Evolutionary conservation across 2,888 invertebrate species (phyloP).

Genomic region (Thymelicus sylvestris): DNA sequence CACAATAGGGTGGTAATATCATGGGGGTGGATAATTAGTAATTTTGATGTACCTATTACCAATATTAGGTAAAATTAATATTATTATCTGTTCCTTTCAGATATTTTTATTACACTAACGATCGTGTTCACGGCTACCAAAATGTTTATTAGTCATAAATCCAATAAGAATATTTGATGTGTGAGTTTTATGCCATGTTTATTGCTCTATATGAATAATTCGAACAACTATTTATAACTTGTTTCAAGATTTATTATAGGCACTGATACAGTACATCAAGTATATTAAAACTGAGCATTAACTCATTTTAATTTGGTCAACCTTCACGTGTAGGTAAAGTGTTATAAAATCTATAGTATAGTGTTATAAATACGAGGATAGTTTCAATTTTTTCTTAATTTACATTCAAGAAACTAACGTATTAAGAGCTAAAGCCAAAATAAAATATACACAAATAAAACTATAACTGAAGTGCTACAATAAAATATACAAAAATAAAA

Average conservation of each 20-base stretch:
- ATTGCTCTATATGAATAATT: conserved; percentile 1
- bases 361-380: no score
- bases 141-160: conserved; percentile 6
- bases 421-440: no score
- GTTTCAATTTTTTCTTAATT: no score
- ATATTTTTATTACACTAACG: conserved; percentile 4
- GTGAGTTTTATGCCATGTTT: conserved; percentile 11
- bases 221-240: conserved; percentile 5
- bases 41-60: background rate
- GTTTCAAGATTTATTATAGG: background rate
- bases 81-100: background rate
- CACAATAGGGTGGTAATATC: no score
- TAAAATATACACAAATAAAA: no score
- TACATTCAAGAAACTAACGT: no score
- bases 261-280: background rate
- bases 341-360: background rate
- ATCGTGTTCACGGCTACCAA: background rate
- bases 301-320: background rate
- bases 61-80: background rate
- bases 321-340: no score
- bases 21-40: background rate
- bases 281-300: background rate
- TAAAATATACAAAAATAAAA: no score
- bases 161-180: conserved; percentile 4
- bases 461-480: no score